A percentile compares a stretch with the other conserved stretches of the same genome.
These are phyloP conservation scores for Cephalopholis sonnerati DNA, from an alignment of 2,113 vertebrate genomes.

Conservation along the genomic window DNA sequence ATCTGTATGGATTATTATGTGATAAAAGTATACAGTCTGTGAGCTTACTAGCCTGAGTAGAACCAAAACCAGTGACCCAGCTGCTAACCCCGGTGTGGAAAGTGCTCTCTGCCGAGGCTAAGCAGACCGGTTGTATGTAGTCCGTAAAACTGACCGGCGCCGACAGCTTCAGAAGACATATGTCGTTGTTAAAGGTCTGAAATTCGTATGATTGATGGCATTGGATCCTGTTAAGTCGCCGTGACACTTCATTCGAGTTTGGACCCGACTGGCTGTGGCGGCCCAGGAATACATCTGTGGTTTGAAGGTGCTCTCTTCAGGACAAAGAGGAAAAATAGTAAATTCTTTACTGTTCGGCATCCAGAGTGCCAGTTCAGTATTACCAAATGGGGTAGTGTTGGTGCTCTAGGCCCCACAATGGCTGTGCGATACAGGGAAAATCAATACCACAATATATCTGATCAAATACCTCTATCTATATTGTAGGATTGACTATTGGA, in stretches of 20 bases:
- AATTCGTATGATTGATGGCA: neutral
- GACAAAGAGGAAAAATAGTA: neutral
- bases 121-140: constrained; percentile 81
- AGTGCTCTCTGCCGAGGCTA: constrained; percentile 72
- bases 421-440: too few species aligned
- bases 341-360: neutral
- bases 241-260: neutral
- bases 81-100: constrained; percentile 17
- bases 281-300: neutral
- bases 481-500: too few species aligned
- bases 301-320: rapidly evolving
- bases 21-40: neutral
- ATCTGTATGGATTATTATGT: neutral
- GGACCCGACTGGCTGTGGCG: neutral
- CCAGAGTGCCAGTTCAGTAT: neutral
- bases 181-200: constrained; percentile 75
- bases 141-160: constrained; percentile 28
- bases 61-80: constrained; percentile 84
- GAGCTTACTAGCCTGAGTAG: neutral
- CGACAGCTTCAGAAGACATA: constrained; percentile 81
- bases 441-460: too few species aligned
- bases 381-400: too few species aligned
- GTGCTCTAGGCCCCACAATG: too few species aligned
- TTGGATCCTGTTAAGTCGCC: neutral
- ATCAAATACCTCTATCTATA: too few species aligned